Conservation (phyloP, 2,888 invertebrate genomes). For the Oligia strigilis region DNA sequence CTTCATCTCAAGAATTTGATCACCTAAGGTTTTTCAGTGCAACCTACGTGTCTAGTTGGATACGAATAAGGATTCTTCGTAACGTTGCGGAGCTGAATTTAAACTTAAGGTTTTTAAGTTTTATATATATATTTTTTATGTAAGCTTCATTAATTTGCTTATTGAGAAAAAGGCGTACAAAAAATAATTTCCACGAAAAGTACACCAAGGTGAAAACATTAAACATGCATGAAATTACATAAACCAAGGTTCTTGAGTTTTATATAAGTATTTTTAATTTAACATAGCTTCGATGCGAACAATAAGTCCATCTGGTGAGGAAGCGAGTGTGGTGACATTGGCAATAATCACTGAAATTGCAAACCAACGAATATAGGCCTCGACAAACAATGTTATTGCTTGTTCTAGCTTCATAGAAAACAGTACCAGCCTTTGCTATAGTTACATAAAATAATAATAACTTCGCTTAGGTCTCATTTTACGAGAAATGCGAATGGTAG, state of each 20-base stretch:
- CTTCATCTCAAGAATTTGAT: not conserved
- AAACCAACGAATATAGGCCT: not conserved
- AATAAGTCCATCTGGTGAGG: not conserved
- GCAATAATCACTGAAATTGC: not conserved
- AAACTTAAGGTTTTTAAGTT: not conserved
- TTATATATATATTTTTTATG: not conserved
- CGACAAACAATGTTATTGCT: not conserved
- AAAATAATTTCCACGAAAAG: not conserved
- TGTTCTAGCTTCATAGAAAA: conserved; percentile 14
- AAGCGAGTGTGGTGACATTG: not conserved
- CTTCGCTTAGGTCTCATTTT: conserved; percentile 31
- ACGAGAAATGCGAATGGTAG: conserved; percentile 34
- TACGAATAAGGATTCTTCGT: not conserved
- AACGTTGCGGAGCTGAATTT: not conserved
- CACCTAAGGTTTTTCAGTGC: not conserved
- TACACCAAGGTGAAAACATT: not conserved
- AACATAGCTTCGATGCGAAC: not conserved
- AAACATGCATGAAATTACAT: not conserved
- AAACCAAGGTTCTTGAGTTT: not conserved
- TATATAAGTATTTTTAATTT: not conserved
- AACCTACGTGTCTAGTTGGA: not conserved
- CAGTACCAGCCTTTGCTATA: not conserved
- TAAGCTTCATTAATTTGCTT: not conserved
- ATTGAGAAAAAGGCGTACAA: not conserved
- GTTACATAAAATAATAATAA: conserved; percentile 26